phyloP scores from a whole-genome alignment of 1,140 invertebrate genomes.

The Rhopalosiphum padi region DNA sequence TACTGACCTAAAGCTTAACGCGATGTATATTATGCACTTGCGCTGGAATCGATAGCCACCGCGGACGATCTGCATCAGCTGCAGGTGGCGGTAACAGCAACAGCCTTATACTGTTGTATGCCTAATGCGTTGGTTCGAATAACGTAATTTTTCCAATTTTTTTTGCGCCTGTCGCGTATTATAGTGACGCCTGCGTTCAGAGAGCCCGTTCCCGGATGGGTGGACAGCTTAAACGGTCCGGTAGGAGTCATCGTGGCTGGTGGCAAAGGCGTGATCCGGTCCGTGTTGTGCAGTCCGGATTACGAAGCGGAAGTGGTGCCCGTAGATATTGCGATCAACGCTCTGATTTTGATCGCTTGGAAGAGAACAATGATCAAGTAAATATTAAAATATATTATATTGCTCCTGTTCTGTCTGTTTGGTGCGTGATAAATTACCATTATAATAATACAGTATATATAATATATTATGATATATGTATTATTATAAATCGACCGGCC shows the following conservation, averaged over 20 bases:
- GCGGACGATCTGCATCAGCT: no score
- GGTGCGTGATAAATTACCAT: neutral
- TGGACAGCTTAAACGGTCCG: slow-evolving; percentile 75
- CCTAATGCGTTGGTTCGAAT: neutral
- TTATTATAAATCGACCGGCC: neutral
- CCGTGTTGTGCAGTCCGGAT: slow-evolving; percentile 65
- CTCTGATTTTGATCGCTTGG: slow-evolving; percentile 69
- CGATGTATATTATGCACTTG: rapidly evolving
- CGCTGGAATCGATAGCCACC: neutral
- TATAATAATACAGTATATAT: neutral
- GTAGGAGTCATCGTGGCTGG: slow-evolving; percentile 66
- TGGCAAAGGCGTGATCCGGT: slow-evolving; percentile 70
- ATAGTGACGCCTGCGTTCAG: slow-evolving; percentile 63
- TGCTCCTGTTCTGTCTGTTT: neutral
- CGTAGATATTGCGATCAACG: slow-evolving; percentile 72
- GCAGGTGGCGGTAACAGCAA: neutral
- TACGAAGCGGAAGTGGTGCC: slow-evolving; percentile 71
- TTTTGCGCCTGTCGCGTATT: neutral
- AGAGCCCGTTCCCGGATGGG: slow-evolving; percentile 69
- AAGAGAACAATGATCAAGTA: slow-evolving; percentile 61
- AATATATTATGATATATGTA: no score
- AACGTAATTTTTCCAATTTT: neutral
- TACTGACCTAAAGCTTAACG: neutral
- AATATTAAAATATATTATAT: neutral
- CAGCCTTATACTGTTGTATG: neutral